Conservation (phyloP, 1,140 invertebrate species). For the Phocides pigmalion region DNA sequence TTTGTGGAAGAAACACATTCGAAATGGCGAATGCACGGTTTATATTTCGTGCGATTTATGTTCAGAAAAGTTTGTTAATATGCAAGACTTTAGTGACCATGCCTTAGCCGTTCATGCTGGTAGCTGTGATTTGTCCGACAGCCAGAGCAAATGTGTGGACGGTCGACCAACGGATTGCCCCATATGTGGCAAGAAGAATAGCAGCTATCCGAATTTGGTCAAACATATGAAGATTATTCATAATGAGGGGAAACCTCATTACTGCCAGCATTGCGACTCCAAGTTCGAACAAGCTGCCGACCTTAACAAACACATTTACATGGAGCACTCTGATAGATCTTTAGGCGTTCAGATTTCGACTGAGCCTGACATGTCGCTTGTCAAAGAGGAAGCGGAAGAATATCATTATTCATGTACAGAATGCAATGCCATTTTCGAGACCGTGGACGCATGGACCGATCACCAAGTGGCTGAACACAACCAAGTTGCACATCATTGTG, state of each 20-base stretch:
- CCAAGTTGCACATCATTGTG: constrained; percentile 84
- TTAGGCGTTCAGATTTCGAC: constrained; percentile 48
- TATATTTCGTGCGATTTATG: constrained; percentile 82
- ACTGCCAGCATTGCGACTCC: constrained; percentile 76
- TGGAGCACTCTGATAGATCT: constrained; percentile 71
- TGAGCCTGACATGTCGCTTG: constrained; percentile 71
- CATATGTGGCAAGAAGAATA: constrained; percentile 82
- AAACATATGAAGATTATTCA: constrained; percentile 83
- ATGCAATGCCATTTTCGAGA: constrained; percentile 83
- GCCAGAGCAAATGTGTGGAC: constrained; percentile 72
- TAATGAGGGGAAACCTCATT: constrained; percentile 78
- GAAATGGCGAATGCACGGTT: constrained; percentile 80
- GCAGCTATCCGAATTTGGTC: constrained; percentile 83
- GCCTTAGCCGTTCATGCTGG: constrained; percentile 74
- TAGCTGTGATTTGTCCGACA: constrained; percentile 69
- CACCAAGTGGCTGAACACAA: constrained; percentile 83
- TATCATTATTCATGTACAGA: constrained; percentile 85
- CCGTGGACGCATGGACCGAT: constrained; percentile 82
- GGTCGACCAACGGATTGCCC: constrained; percentile 80
- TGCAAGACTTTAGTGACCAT: constrained; percentile 82
- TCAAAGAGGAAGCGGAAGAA: constrained; percentile 78
- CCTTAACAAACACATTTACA: constrained; percentile 80
- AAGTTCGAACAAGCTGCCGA: constrained; percentile 78
- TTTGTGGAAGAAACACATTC: constrained; percentile 79
- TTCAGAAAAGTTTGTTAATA: constrained; percentile 74